Conservation (phyloP, 2,113 vertebrate genomes). For the Montifringilla adamsi region DNA sequence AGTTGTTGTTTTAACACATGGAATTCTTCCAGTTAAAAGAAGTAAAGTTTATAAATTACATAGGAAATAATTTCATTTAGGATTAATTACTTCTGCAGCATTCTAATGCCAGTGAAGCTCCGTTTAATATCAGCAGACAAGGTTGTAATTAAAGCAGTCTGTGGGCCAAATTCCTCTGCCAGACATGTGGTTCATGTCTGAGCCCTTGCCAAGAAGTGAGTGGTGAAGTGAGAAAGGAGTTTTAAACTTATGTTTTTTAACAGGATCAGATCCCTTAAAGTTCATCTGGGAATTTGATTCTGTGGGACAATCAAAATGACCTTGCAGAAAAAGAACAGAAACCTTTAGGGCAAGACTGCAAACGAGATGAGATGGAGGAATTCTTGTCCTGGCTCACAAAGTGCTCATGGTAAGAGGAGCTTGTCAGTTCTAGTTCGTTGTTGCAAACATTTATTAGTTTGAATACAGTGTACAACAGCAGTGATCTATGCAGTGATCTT, state of each 20-base stretch:
- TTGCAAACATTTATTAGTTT: not conserved
- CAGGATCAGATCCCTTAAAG: not conserved
- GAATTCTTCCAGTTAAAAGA: slow-evolving; percentile 51
- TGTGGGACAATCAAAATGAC: not conserved
- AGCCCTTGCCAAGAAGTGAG: slow-evolving; percentile 2
- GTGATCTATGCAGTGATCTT: not conserved
- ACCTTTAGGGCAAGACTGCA: not conserved
- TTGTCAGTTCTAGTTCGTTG: not conserved
- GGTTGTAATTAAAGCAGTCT: slow-evolving; percentile 65
- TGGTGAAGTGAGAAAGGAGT: not conserved
- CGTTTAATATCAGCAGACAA: slow-evolving; percentile 42
- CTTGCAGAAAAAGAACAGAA: not conserved
- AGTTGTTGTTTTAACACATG: not conserved
- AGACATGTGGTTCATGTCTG: slow-evolving; percentile 26
- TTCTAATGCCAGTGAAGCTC: slow-evolving; percentile 10
- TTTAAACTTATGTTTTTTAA: not conserved
- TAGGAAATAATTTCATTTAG: slow-evolving; percentile 22
- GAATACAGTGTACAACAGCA: not conserved
- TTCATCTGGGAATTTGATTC: not conserved
- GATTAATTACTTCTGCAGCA: not conserved
- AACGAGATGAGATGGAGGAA: not conserved
- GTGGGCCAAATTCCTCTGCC: slow-evolving; percentile 36
- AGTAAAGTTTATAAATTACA: slow-evolving; percentile 46
- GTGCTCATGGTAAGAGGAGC: not conserved
- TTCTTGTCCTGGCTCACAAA: not conserved